A percentile compares a stretch with the other conserved stretches of the same genome.
Evolutionary conservation across 2,888 invertebrate species (phyloP).

Genomic region (Hecatera dysodea): DNA sequence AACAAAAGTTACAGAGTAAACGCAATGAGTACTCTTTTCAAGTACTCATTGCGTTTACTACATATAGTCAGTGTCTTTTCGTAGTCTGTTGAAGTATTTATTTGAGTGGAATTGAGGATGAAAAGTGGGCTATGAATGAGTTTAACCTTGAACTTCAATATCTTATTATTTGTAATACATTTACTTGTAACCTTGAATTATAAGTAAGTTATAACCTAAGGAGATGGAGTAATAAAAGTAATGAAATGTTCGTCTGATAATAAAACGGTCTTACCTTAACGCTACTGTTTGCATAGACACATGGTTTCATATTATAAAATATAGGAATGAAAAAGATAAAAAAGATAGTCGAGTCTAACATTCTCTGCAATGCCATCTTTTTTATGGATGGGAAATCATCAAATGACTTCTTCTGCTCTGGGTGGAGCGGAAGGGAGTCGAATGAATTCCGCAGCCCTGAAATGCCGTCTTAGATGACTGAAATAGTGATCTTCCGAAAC

Average conservation of each 20-base stretch:
- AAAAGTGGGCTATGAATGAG: neutral
- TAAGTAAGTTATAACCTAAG: constrained; percentile 13
- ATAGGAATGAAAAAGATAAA: neutral
- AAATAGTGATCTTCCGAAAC: neutral
- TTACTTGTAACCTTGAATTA: constrained; percentile 4
- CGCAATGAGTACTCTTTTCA: no score
- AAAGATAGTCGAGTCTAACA: no score
- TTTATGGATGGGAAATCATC: no score
- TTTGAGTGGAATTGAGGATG: neutral
- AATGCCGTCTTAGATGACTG: neutral
- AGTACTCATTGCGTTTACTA: no score
- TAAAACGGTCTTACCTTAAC: constrained; percentile 18
- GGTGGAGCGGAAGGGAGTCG: no score
- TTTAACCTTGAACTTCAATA: constrained; percentile 4
- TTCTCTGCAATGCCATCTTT: neutral
- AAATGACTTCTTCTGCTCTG: no score
- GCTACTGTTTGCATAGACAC: constrained; percentile 1
- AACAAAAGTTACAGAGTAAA: no score
- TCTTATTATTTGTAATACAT: constrained; percentile 16
- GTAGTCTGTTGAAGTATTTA: neutral
- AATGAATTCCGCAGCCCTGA: no score
- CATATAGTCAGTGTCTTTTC: neutral
- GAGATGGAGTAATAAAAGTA: constrained; percentile 29
- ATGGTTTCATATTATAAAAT: neutral
- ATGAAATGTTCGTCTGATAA: constrained; percentile 26